A percentile compares a stretch with the other conserved stretches of the same genome.
Evolutionary conservation across 1,140 invertebrate genomes (phyloP).

Genomic region (Atopsyche davidsoni): DNA sequence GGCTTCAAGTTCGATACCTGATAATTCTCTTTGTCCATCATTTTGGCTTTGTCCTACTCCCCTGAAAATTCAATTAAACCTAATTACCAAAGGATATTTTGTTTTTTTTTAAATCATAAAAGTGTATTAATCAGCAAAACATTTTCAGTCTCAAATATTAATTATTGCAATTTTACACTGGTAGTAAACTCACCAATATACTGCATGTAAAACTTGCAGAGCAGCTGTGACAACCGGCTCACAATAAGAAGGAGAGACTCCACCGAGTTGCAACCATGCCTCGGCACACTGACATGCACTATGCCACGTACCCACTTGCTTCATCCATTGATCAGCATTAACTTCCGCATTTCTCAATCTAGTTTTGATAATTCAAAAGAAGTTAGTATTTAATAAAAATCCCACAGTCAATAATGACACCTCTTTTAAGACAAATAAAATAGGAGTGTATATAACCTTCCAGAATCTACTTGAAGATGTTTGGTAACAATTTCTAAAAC

Average conservation of each 20-base stretch:
- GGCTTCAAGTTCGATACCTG: constrained; percentile 35
- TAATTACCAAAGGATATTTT: too few species aligned
- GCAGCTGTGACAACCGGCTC: constrained; percentile 15
- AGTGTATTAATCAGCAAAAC: too few species aligned
- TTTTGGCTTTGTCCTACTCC: constrained; percentile 1
- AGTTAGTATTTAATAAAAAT: not conserved
- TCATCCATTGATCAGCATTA: constrained; percentile 14
- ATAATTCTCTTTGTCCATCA: constrained; percentile 4
- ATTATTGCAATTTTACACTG: constrained; percentile 2
- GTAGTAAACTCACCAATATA: constrained; percentile 22
- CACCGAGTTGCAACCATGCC: constrained; percentile 24
- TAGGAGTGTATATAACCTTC: constrained; percentile 8
- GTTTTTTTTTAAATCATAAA: too few species aligned
- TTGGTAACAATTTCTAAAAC: constrained; percentile 26
- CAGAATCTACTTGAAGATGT: constrained; percentile 20
- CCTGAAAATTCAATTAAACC: constrained; percentile 1
- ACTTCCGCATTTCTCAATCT: not conserved
- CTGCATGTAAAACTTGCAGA: constrained; percentile 18
- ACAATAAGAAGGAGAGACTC: constrained; percentile 18
- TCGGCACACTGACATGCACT: constrained; percentile 23
- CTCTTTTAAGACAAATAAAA: not conserved
- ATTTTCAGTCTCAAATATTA: not conserved
- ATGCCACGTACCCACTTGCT: constrained; percentile 26
- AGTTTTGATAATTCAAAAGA: not conserved
- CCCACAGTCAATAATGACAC: not conserved